Base-by-base conservation (phyloP, 2,113 vertebrate genomes). In the Scopus umbretta region DNA sequence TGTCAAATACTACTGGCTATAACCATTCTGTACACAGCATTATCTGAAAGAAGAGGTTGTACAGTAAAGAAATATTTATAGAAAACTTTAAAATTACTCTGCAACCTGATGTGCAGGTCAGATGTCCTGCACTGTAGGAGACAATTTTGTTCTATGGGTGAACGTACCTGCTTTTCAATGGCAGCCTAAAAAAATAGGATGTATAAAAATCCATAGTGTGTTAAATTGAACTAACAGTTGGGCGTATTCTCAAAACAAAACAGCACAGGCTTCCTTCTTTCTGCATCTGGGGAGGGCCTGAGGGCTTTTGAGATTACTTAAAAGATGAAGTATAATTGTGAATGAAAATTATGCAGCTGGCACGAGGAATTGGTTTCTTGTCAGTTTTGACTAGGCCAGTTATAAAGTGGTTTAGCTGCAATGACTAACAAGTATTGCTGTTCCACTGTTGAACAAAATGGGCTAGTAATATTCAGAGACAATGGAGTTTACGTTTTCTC, bases 261-360 rank as follows among this genome's bases (percentile, higher is more conserved):
- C 9, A 67, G 34, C 9, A 14, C n/a, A 95, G 58, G 11, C 34
- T 87, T 90, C 82, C n/a, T 71, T 72, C 61, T 36, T 52, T 56
- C 80, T 94, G 30, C 70, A 34, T 89, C 76, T 85, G 81, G 70
- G 25, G 15, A 96, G 49, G n/a, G 68, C 81, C 88, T 88, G 71
- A 73, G 88, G 84, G 85, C 62, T 92, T 88, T 65, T 86, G 74
- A 59, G 42, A 86, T 62, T 58, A 34, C 25, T 92, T 86, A 19
- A 65, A 61, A 95, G 73, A 25, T 68, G 14, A 74, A 87, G 47
- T 65, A 13, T 86, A 88, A 90, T 36, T 79, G 59, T 80, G 78
- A 91, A 85, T 82, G 22, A n/a, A 80, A 85, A 90, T 94, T 73
- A 93, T 49, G 67, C 87, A 92, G 79, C 81, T 96, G 93, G 90